phyloP scores from a whole-genome alignment of 2,888 invertebrate genomes.

The Fragum fragum region DNA sequence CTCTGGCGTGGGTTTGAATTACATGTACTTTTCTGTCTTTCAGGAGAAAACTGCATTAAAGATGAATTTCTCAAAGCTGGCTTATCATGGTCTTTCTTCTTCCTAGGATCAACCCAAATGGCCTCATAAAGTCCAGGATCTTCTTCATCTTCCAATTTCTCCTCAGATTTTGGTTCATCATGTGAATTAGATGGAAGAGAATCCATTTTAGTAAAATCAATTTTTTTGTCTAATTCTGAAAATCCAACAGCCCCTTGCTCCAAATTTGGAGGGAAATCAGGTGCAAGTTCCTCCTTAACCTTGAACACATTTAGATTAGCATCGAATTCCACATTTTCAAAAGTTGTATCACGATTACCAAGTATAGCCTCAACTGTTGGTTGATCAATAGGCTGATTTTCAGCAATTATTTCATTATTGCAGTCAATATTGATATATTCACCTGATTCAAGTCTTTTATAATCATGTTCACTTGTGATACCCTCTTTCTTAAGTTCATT shows the following conservation, averaged over 20 bases:
- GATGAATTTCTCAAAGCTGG: conserved; percentile 35
- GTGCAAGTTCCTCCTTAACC: conserved; percentile 19
- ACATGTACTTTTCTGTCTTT: background rate
- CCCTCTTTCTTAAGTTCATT: background rate
- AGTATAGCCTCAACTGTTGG: background rate
- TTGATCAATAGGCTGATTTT: conserved; percentile 7
- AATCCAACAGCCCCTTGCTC: background rate
- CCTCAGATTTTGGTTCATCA: background rate
- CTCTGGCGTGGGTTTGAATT: background rate
- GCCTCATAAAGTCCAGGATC: conserved; percentile 58
- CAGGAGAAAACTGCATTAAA: conserved; percentile 59
- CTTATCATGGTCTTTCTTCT: background rate
- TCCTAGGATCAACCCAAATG: conserved; percentile 58
- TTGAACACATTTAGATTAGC: conserved; percentile 5
- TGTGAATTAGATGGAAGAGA: background rate
- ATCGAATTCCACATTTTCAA: conserved; percentile 55
- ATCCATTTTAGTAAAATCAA: background rate
- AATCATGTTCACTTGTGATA: background rate
- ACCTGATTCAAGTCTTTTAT: conserved; percentile 16
- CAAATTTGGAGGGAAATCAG: background rate
- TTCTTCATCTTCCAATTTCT: background rate
- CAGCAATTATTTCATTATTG: conserved; percentile 5
- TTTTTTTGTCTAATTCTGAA: background rate
- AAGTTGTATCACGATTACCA: conserved; percentile 27
- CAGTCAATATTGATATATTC: conserved; percentile 15